Evolutionary conservation across 2,888 invertebrate species (phyloP), one percentile per base, ranked within the genome.

Genomic region (Drosophila algonquin): DNA sequence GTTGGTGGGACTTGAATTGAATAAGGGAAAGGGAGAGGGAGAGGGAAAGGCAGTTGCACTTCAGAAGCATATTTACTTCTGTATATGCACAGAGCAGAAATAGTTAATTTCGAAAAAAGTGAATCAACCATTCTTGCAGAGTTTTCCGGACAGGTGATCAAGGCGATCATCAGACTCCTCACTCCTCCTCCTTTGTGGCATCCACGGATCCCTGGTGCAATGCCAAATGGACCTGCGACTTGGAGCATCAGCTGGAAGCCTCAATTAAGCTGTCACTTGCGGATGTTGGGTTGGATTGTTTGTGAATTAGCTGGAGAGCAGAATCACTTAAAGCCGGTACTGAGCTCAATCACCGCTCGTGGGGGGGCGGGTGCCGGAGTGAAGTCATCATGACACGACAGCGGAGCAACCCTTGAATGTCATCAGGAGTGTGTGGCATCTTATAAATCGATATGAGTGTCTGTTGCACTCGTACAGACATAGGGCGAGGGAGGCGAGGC

Each of bases 381-480:
- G 12, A 40, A 40, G 40, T 14, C 14, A 40, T 32, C 67, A 18
- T 45, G 44, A 53, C 48, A 47, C 45, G 55, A 55, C 27, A 62
- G 64, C 67, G 60, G 53, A 60, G 58, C 54, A 64, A 62, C 75
- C 70, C 75, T 82, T 75, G 77, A 79, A 69, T 87, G 77, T 64
- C 84, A 84, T 64, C 84, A 79, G 60, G 64, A 71, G 67, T 75
- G 64, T 78, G 79, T 74, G 72, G 71, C 80, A 82, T 67, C 87
- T 76, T 85, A 87, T 80, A 81, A 82, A 86, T 87, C 82, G 87
- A 83, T 83, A 83, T 81, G 77, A 81, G 80, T 87, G 87, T 83
- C 82, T 77, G 79, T 73, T 79, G 77, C 79, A 83, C 67, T 52
- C 65, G 63, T 46, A 65, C 40, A 50, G 7, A 40, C 27, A 53